Evolutionary conservation across 2,888 invertebrate genomes (phyloP), one percentile per base, ranked within the genome.

Genomic region (Andrena fulva): DNA sequence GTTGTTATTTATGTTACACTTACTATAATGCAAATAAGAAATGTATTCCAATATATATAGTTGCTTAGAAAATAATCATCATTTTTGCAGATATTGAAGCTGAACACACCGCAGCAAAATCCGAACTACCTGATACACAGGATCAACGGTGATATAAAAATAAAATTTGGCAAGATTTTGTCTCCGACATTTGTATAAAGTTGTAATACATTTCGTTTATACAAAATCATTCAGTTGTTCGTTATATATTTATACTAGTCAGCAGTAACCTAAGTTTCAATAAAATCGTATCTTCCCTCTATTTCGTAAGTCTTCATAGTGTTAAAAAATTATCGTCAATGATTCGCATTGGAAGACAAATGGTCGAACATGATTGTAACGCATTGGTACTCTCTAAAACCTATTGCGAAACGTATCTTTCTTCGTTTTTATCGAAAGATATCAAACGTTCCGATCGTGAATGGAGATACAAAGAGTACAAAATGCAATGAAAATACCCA

Each of bases 221-320:
- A 60, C 54, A 33, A 63, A 48, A n/a, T 29, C 7, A 20, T 74
- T 81, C 81, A 70, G 67, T 70, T 82, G 81, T 82, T 81, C 35
- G 29, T 48, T 24, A 31, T 48, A 50, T 54, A 52, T 64, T 64
- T 66, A 35, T 50, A 52, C 29, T 2, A 33, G 7, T 35, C 2
- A 31, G 12, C 10, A 33, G 20, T 80, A 82, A 74, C 74, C 60
- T 74, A n/a, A 54, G 16, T 12, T 33, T 67, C 52, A 12, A 20
- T 24, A 8, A 31, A 59, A 66, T 29, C 59, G 54, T 12, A 69
- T 56, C 2, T 48, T 54, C 10, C 2, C 6, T 20, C 1, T n/a
- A 2, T 50, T 16, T 29, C 8, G n/a, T 62, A 42, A 71, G 35
- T 29, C 5, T 42, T 10, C 2, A 16, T 0, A 27, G 10, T 48